Evolutionary conservation across 2,888 invertebrate genomes (phyloP), one percentile per base, ranked within the genome.

Genomic region (Scelioninae gen. 2): DNA sequence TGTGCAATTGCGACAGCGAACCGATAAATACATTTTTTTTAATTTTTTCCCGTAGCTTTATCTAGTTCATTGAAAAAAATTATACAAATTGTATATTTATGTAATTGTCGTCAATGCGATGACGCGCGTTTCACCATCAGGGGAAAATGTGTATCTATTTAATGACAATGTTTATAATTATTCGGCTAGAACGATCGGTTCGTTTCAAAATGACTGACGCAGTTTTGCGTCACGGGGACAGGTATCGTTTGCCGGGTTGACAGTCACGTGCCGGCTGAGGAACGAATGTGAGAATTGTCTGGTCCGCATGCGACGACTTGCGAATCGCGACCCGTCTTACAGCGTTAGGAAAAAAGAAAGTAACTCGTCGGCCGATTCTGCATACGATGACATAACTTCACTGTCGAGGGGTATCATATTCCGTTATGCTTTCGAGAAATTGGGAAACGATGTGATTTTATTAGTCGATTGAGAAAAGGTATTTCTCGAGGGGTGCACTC

Each of bases 291-390:
- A 13, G 6, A 35, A 35, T n/a, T n/a, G 13, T 35, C n/a, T 11
- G 35, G 35, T 35, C 35, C 22, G 22, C 22, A 5, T 10, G 43
- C 3, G 4, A 22, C 31, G 61, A 61, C 48, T 43, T n/a, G n/a
- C n/a, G n/a, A n/a, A n/a, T n/a, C n/a, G n/a, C 45, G 53, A 64
- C 64, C 64, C 19, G 53, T 57, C 43, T 57, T 31, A 19, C 33
- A 18, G 33, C 33, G 16, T 31, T 46, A 55, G 33, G 39, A 46
- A 53, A 64, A 63, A 64, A 64, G 64, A 64, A 64, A 64, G 64
- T 64, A 46, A 53, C 53, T 53, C 13, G 39, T 28, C 37, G 18
- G 31, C 16, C 50, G 25, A 50, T 48, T 37, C 37, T 48, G 52
- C 19, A 28, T 41, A 11, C 18, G 31, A 46, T 48, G 61, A 63